Evolutionary conservation across 37 sponge, comb jelly and placozoan genomes (phyloP).

Genomic region (Theonella swinhoei): DNA sequence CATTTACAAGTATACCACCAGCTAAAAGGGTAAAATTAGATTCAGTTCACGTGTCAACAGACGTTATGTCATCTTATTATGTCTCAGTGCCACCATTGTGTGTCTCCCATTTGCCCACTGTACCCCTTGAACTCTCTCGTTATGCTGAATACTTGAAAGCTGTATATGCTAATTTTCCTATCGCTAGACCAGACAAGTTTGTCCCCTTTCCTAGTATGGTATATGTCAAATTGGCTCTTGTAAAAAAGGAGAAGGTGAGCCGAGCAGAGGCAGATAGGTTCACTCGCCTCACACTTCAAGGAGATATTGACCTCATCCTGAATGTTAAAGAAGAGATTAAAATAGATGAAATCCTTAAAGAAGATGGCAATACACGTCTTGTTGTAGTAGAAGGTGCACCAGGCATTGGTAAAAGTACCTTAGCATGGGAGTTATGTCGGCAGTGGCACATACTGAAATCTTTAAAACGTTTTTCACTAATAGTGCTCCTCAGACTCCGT

Average conservation of each 20-base stretch:
- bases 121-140: neutral
- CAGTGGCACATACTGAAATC: neutral
- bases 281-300: neutral
- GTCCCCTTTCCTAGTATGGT: neutral
- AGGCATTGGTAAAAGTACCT: slow-evolving; percentile 16
- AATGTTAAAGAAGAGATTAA: neutral
- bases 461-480: neutral
- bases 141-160: neutral
- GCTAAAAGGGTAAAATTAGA: too few species aligned
- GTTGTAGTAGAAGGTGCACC: slow-evolving; percentile 1
- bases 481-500: neutral
- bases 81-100: too few species aligned
- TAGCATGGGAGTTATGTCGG: slow-evolving; percentile 5
- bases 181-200: neutral
- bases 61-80: too few species aligned
- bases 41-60: too few species aligned
- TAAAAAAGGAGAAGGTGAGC: neutral
- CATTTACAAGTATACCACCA: too few species aligned
- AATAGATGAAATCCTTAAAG: neutral
- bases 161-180: neutral
- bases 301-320: neutral
- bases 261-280: neutral
- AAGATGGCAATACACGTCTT: neutral
- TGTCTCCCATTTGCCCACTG: too few species aligned
- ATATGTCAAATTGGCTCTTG: neutral